These are phyloP conservation scores for Coptodon rendalli DNA, from an alignment of 2,113 vertebrate species.

Conservation along the genomic window DNA sequence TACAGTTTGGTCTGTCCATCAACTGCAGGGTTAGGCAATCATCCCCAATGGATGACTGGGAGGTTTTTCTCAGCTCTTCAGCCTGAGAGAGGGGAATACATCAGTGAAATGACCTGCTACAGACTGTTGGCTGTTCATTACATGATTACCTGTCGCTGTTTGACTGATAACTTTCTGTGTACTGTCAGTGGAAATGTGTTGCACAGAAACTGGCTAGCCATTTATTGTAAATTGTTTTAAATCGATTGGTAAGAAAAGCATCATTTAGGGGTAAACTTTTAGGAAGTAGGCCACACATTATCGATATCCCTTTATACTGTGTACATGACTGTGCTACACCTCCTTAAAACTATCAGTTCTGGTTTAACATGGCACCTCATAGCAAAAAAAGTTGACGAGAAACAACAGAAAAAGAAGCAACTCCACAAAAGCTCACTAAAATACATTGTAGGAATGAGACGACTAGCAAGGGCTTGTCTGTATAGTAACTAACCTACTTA, in stretches of 20 bases:
- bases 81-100: not conserved
- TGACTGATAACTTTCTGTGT: not conserved
- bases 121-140: not conserved
- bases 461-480: not conserved
- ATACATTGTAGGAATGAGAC: not conserved
- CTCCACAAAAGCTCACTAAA: not conserved
- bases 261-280: not conserved
- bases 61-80: not conserved
- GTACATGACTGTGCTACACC: not conserved
- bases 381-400: not conserved
- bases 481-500: not conserved
- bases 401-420: not conserved
- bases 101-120: not conserved
- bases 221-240: not conserved
- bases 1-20: not conserved
- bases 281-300: not conserved
- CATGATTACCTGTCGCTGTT: not conserved
- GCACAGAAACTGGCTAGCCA: not conserved
- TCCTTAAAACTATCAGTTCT: not conserved
- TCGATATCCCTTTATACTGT: not conserved
- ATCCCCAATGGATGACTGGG: not conserved
- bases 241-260: not conserved
- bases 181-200: not conserved
- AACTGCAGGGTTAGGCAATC: not conserved
- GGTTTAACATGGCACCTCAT: not conserved